Conservation (phyloP, 2,888 invertebrate species). For the Drosophila pseudotalamancana region DNA sequence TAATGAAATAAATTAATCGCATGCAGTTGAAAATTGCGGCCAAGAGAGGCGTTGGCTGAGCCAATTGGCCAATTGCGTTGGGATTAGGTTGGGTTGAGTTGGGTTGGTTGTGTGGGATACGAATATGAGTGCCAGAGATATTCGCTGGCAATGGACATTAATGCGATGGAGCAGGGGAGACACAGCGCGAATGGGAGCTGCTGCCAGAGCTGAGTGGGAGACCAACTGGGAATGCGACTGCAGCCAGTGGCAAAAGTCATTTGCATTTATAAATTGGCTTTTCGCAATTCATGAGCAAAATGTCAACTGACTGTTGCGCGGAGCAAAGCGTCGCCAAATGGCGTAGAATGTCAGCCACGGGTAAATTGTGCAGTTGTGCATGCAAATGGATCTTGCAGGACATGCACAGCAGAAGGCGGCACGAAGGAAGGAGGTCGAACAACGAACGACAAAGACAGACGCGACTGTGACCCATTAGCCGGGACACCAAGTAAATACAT, state of each 20-base stretch:
- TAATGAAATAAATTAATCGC: conserved; percentile 39
- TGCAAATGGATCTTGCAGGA: conserved; percentile 73
- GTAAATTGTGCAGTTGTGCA: conserved; percentile 70
- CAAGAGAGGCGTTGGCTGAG: conserved; percentile 14
- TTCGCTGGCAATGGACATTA: conserved; percentile 14
- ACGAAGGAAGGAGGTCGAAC: too few species aligned
- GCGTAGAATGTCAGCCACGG: conserved; percentile 51
- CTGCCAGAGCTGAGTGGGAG: conserved; percentile 14
- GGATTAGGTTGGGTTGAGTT: conserved; percentile 24
- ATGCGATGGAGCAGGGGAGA: conserved; percentile 1
- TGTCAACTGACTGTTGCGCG: conserved; percentile 49
- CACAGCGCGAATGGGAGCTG: neutral
- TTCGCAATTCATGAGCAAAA: conserved; percentile 74
- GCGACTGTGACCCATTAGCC: conserved; percentile 53
- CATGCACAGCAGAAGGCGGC: conserved; percentile 14
- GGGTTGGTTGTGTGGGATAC: neutral
- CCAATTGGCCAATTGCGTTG: conserved; percentile 47
- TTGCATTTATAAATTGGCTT: conserved; percentile 81
- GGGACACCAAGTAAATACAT: conserved; percentile 47
- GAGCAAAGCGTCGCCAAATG: conserved; percentile 34
- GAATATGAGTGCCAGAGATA: conserved; percentile 14
- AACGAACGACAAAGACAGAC: conserved; percentile 16
- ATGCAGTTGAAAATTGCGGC: conserved; percentile 19
- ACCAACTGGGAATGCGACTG: conserved; percentile 22
- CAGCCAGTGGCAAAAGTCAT: conserved; percentile 69